Evolutionary conservation across 2,888 invertebrate genomes (phyloP).

Genomic region (Ypsolopha scabrella): DNA sequence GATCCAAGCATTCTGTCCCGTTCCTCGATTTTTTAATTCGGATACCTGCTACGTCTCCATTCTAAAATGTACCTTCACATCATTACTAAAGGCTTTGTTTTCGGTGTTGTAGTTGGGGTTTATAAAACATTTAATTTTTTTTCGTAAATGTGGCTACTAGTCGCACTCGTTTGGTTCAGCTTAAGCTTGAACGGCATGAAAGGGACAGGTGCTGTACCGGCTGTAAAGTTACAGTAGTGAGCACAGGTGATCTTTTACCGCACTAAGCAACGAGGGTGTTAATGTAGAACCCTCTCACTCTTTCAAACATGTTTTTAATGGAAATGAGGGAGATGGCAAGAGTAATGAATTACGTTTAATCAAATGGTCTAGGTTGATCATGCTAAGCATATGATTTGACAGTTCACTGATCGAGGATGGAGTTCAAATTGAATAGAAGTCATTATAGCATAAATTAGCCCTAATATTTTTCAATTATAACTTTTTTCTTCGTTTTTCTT

Average conservation of each 20-base stretch:
- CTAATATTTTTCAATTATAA: too few species aligned
- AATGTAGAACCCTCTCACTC: conserved; percentile 53
- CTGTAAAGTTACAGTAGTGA: conserved; percentile 68
- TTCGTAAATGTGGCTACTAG: conserved; percentile 59
- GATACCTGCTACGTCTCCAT: conserved; percentile 7
- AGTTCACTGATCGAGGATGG: conserved; percentile 33
- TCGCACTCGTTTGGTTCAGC: conserved; percentile 66
- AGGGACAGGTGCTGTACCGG: conserved; percentile 68
- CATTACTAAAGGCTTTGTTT: too few species aligned
- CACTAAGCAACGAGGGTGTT: conserved; percentile 50
- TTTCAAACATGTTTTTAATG: conserved; percentile 16
- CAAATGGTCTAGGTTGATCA: conserved; percentile 50
- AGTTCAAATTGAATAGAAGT: conserved; percentile 42
- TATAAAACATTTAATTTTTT: conserved; percentile 26
- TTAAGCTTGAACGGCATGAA: conserved; percentile 65
- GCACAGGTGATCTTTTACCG: conserved; percentile 69
- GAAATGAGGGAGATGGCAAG: conserved; percentile 29
- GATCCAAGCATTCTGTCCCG: conserved; percentile 59
- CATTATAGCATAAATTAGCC: not conserved
- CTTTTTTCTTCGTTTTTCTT: too few species aligned
- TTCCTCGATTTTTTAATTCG: conserved; percentile 35
- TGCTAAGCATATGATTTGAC: conserved; percentile 53
- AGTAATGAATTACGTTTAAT: conserved; percentile 40
- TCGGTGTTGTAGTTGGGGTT: conserved; percentile 12
- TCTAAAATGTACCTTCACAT: conserved; percentile 11